Evolutionary conservation across 2,113 vertebrate species (phyloP).

Genomic region (Thermophis baileyi): DNA sequence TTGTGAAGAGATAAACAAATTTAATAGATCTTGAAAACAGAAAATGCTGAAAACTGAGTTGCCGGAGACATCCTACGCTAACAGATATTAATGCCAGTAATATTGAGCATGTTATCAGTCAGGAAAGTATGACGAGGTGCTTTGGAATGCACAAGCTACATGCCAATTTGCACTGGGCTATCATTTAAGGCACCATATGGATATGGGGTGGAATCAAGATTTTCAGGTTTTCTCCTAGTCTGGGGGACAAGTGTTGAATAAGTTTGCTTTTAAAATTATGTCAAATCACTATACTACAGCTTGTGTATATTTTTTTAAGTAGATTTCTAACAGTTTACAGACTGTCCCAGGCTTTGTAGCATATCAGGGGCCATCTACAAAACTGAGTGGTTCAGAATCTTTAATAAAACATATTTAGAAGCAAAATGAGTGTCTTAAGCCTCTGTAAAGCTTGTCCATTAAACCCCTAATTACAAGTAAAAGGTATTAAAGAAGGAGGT

Average conservation of each 20-base stretch:
- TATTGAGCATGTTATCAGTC: slow-evolving; percentile 49
- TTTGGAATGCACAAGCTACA: slow-evolving; percentile 54
- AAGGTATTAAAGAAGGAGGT: neutral
- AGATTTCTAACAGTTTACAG: neutral
- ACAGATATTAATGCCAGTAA: slow-evolving; percentile 53
- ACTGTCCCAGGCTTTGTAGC: neutral
- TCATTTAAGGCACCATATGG: slow-evolving; percentile 15
- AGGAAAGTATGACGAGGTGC: slow-evolving; percentile 54
- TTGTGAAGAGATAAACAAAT: slow-evolving; percentile 47
- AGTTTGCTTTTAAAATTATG: neutral
- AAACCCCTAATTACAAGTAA: neutral
- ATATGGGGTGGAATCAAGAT: neutral
- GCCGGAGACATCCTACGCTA: slow-evolving; percentile 58
- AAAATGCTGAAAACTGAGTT: slow-evolving; percentile 50
- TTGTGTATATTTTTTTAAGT: neutral
- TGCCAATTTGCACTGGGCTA: slow-evolving; percentile 37
- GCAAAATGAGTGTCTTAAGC: neutral
- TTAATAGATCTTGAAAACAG: slow-evolving; percentile 52
- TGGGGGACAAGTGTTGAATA: neutral
- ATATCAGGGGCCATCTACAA: neutral
- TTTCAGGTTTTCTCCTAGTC: neutral
- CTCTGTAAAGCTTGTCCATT: neutral
- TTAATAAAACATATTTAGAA: neutral
- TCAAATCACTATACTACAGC: neutral
- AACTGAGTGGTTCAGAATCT: neutral